These are phyloP conservation scores for Microplitis deprimator DNA, from an alignment of 2,888 invertebrate species.

Conservation along the genomic window DNA sequence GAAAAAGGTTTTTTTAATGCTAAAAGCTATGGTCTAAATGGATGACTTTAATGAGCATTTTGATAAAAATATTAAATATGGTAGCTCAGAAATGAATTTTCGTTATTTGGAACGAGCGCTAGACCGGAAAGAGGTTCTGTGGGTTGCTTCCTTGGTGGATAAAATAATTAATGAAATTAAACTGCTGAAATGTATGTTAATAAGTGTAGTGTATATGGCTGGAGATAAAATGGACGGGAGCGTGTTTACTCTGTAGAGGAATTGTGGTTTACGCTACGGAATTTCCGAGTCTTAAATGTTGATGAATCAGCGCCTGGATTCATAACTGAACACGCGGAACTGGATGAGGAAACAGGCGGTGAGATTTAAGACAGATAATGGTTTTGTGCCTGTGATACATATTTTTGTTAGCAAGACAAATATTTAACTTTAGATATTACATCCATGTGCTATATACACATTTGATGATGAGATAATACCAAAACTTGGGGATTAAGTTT, in stretches of 20 bases:
- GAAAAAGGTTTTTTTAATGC: not conserved
- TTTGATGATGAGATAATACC: not conserved
- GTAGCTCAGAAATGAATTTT: no score
- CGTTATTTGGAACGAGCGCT: no score
- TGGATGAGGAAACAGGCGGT: not conserved
- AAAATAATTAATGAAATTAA: not conserved
- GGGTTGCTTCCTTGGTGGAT: no score
- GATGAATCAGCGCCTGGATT: not conserved
- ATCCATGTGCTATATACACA: not conserved
- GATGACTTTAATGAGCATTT: no score
- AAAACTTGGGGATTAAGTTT: not conserved
- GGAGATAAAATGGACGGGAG: not conserved
- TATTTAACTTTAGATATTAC: not conserved
- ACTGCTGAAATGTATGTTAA: not conserved
- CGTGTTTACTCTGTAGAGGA: not conserved
- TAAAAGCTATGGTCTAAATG: no score
- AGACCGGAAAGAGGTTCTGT: no score
- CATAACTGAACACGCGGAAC: conserved; percentile 8
- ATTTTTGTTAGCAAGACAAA: conserved; percentile 7
- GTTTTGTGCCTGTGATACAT: not conserved
- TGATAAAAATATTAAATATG: no score
- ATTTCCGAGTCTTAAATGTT: conserved; percentile 8
- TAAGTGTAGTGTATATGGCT: not conserved
- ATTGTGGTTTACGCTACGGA: not conserved
- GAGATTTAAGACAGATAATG: not conserved